Percentiles rank a stretch among this genome's conserved stretches.
These are phyloP conservation scores for Drosophila merina DNA, from an alignment of 2,888 invertebrate genomes.

Conservation along the genomic window DNA sequence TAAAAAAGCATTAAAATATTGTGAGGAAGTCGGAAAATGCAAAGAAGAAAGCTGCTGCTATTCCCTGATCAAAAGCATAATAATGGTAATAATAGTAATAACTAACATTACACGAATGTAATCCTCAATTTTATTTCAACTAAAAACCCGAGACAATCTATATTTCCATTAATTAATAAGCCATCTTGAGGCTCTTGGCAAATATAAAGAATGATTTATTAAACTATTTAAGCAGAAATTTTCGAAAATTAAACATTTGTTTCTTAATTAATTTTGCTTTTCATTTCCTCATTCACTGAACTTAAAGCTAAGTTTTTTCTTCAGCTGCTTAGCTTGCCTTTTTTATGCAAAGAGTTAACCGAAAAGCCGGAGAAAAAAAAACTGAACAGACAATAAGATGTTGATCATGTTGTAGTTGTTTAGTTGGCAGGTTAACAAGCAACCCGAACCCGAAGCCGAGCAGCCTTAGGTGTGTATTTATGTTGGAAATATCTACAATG, in stretches of 20 bases:
- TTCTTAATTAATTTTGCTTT: not conserved
- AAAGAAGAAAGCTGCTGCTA: slow-evolving; percentile 32
- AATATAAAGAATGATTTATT: slow-evolving; percentile 13
- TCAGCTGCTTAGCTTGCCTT: slow-evolving; percentile 11
- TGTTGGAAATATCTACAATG: slow-evolving; percentile 38
- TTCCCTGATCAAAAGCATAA: not conserved
- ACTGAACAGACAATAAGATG: slow-evolving; percentile 32
- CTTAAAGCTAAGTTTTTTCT: slow-evolving; percentile 11
- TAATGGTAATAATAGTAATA: slow-evolving; percentile 2
- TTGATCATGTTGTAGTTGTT: slow-evolving; percentile 46
- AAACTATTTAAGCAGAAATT: not conserved
- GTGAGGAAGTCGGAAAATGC: slow-evolving; percentile 21
- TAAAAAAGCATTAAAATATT: slow-evolving; percentile 32
- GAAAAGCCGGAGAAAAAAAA: slow-evolving; percentile 25
- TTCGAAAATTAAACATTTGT: slow-evolving; percentile 3
- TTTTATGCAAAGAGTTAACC: slow-evolving; percentile 9
- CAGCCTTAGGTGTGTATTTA: slow-evolving; percentile 40
- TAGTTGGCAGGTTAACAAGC: slow-evolving; percentile 48
- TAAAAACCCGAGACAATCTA: too few relatives aligned
- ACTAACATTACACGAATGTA: too few relatives aligned
- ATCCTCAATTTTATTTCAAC: not conserved
- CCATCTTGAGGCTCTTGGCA: not conserved
- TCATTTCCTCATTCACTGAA: slow-evolving; percentile 25
- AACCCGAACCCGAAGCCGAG: slow-evolving; percentile 9
- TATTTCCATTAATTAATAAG: not conserved